Base-by-base conservation (phyloP, 2,113 vertebrate genomes). In the Sterrhoptilus dennistouni region DNA sequence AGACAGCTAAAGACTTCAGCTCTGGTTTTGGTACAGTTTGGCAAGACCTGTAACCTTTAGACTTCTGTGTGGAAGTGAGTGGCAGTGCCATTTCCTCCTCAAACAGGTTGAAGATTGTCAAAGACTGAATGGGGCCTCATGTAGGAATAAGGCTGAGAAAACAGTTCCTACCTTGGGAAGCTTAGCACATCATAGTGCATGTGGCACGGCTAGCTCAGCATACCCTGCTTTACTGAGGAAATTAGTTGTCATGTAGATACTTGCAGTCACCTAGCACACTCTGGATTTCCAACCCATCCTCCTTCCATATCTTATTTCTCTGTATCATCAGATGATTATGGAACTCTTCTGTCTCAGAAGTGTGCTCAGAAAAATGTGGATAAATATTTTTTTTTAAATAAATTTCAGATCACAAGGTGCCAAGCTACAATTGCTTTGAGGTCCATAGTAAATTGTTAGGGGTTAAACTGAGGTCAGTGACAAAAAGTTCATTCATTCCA, bases 401-500 rank as follows among this genome's bases (percentile, higher is more conserved):
- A 56, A 49, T 87, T 76, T 76, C 35, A 80, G 15, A 72, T 95
- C 52, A 83, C 44, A 83, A 83, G 60, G 79, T 86, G 52, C 28
- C 68, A 38, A 66, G 38, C 60, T 92, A 49, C 60, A 77, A 13
- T 53, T 89, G 69, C 60, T 42, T 25, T 87, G 53, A 42, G 31
- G 44, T 81, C 92, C 68, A 5, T 22, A 77, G 60, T 90, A 89
- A 96, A 85, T 94, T 83, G 20, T 27, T 14, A 56, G 35, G 35
- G 44, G 49, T 87, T 93, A 96, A 90, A 71, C 47, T n/a, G 64
- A 78, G 71, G 56, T 70, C 71, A 53, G 2, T 68, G 76, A 93
- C 75, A 95, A 75, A 93, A 95, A 69, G 45, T 60, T 92, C n/a
- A 81, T 96, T 97, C 86, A 96, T 95, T 93, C 56, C 61, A 96